Base-by-base conservation (phyloP, 2,113 vertebrate genomes). In the Entomyzon cyanotis region DNA sequence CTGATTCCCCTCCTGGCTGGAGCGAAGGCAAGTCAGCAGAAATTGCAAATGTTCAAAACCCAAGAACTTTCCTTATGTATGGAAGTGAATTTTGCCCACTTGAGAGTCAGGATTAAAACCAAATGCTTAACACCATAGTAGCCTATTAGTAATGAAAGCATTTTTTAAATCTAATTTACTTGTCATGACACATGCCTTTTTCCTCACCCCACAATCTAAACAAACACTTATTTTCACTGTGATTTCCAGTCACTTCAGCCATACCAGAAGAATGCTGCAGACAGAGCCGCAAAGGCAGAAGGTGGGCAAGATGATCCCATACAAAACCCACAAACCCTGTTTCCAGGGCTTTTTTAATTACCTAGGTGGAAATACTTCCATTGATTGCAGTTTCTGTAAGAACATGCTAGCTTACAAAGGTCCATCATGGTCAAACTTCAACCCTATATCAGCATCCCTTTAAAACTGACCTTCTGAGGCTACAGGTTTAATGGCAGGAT, bases 401-500 rank as follows among this genome's bases (percentile, higher is more conserved):
- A 85, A 71, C 28, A 79, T 2, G 13, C 17, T 63, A 68, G 46
- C 71, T 94, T 89, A 90, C 14, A 55, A 84, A 82, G n/a, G 28
- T 60, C 30, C 16, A 33, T 67, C 24, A 19, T 2, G n/a, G 83
- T 75, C 79, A 93, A 56, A 93, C 2, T 4, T 68, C 73, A 91
- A 59, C 46, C 41, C 16, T 60, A 31, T 52, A 42, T 55, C 80
- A 76, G 31, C 5, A 12, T 47, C 49, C 64, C 64, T 87, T 84
- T 90, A 90, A 95, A 80, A 77, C 28, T 11, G 65, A 65, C 76
- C 74, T 90, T 87, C 65, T 52, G 69, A 91, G 59, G 50, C 55
- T 87, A 76, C 42, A 65, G 30, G 71, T 77, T 92, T 92, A 94
- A 95, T 67, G 55, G 64, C n/a, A 83, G 33, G 62, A 93, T 93